phyloP scores from a whole-genome alignment of 2,888 invertebrate genomes.

The Horisme vitalbata region DNA sequence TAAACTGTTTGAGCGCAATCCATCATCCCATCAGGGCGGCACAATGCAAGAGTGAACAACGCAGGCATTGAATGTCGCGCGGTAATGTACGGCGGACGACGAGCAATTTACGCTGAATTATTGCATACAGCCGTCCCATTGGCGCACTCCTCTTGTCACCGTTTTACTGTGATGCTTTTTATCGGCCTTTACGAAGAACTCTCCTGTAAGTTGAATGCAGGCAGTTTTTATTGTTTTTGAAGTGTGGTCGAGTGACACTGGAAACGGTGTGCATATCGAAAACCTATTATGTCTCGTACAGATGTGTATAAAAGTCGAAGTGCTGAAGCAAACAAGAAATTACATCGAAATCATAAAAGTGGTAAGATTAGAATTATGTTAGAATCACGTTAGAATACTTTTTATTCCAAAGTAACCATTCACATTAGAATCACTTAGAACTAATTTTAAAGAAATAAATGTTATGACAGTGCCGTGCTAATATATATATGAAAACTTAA shows the following conservation, averaged over 20 bases:
- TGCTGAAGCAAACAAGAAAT: no score
- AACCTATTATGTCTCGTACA: no score
- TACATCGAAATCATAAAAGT: no score
- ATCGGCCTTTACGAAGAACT: slow-evolving; percentile 23
- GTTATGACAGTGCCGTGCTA: no score
- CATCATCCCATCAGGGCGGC: slow-evolving; percentile 29
- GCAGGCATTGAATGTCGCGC: slow-evolving; percentile 39
- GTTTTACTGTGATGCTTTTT: slow-evolving; percentile 35
- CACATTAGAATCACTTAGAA: no score
- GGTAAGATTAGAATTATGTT: no score
- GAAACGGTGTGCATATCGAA: no score
- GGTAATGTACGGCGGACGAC: slow-evolving; percentile 49
- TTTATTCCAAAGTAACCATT: neutral
- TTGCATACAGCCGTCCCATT: slow-evolving; percentile 48
- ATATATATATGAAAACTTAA: no score
- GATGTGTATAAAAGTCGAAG: no score
- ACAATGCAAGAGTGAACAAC: slow-evolving; percentile 36
- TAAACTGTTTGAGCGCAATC: slow-evolving; percentile 23
- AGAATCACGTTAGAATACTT: no score
- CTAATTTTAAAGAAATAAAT: no score
- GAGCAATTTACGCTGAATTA: slow-evolving; percentile 60
- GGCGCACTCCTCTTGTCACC: slow-evolving; percentile 42
- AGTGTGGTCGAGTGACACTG: no score
- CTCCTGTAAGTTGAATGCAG: neutral
- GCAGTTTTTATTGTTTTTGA: neutral